phyloP scores from a whole-genome alignment of 64 coral and sea anemone genomes.

The Montipora sp. region DNA sequence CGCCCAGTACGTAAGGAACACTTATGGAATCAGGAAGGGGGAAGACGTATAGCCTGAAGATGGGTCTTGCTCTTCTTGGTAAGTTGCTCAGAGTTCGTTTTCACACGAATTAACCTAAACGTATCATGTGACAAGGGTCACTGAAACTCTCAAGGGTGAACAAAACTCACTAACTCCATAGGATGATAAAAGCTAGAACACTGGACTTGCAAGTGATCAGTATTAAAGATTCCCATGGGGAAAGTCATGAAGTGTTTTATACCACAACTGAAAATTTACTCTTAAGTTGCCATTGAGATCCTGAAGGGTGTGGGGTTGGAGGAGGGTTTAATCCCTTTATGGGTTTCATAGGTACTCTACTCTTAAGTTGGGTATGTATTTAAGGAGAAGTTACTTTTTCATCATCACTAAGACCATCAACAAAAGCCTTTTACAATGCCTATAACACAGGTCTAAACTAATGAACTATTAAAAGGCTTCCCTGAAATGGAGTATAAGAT shows the following conservation, averaged over 20 bases:
- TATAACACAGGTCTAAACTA: neutral
- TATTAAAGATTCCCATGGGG: no score
- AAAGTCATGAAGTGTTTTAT: neutral
- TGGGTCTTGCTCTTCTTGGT: slow-evolving; percentile 49
- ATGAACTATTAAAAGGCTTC: neutral
- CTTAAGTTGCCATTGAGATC: neutral
- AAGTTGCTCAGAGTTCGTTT: neutral
- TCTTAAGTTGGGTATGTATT: neutral
- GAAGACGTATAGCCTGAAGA: neutral
- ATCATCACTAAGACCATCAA: neutral
- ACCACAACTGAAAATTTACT: neutral
- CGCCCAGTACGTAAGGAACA: neutral
- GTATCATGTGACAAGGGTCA: no score
- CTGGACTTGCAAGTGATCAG: no score
- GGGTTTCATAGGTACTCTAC: neutral
- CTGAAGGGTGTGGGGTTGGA: neutral
- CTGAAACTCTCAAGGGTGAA: no score
- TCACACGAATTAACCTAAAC: no score
- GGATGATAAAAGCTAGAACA: no score
- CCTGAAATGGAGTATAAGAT: neutral
- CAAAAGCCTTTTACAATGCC: neutral
- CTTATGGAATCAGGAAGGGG: slow-evolving; percentile 39
- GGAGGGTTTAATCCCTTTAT: neutral
- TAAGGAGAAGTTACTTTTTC: neutral
- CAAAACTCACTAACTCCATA: no score